Evolutionary conservation across 2,888 invertebrate species (phyloP).

Genomic region (Plagodis dolabraria): DNA sequence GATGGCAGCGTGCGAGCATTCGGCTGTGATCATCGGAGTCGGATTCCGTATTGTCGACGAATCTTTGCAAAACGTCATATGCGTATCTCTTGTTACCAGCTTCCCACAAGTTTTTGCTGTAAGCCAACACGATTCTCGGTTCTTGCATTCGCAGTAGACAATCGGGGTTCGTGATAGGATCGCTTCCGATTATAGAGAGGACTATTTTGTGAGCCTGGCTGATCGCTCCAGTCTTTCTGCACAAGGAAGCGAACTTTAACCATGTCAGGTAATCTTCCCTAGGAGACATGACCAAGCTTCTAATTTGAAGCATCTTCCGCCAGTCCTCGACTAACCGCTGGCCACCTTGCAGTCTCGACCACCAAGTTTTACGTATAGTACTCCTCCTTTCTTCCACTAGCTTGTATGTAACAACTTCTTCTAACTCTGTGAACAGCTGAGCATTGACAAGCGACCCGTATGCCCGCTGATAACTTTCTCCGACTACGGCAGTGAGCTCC

Average conservation of each 20-base stretch:
- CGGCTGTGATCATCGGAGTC: constrained; percentile 84
- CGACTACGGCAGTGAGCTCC: constrained; percentile 97
- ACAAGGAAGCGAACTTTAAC: constrained; percentile 98
- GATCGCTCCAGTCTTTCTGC: constrained; percentile 95
- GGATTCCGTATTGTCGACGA: constrained; percentile 85
- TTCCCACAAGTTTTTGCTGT: constrained; percentile 98
- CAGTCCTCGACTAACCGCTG: constrained; percentile 98
- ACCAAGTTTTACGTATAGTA: constrained; percentile 94
- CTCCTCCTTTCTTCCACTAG: constrained; percentile 95
- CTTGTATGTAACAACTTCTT: constrained; percentile 98
- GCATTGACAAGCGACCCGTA: constrained; percentile 98
- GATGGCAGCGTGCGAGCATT: constrained; percentile 92
- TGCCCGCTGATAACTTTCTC: constrained; percentile 97
- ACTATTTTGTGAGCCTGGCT: constrained; percentile 96
- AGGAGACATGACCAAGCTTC: constrained; percentile 95
- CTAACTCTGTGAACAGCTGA: constrained; percentile 98
- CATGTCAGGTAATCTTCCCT: constrained; percentile 98
- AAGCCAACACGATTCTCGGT: constrained; percentile 96
- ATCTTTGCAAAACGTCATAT: constrained; percentile 91
- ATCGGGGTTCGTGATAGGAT: constrained; percentile 90
- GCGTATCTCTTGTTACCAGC: constrained; percentile 91
- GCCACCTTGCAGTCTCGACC: constrained; percentile 97
- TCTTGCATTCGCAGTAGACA: constrained; percentile 89
- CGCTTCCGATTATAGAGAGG: constrained; percentile 91
- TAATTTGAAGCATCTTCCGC: constrained; percentile 98